Evolutionary conservation across 2,797 vertebrate genomes (phyloP).

Genomic region (Neopelma chrysocephalum): DNA sequence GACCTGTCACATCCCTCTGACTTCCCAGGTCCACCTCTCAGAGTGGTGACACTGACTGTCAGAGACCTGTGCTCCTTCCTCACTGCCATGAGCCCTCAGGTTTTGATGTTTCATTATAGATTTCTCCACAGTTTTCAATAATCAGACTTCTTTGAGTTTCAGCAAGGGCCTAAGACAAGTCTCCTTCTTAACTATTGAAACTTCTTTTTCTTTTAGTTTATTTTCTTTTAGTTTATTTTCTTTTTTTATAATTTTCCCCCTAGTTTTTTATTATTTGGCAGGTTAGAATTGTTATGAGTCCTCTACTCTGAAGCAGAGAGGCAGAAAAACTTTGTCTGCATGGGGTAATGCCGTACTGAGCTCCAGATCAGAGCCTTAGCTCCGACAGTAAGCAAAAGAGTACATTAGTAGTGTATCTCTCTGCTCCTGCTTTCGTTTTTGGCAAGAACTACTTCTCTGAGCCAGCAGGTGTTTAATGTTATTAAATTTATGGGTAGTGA

Average conservation of each 20-base stretch:
- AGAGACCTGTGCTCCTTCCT: not conserved
- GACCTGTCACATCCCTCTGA: not conserved
- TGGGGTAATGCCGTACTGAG: slow-evolving; percentile 42
- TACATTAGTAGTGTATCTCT: slow-evolving; percentile 63
- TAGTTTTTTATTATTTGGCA: not conserved
- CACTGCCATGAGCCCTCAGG: not conserved
- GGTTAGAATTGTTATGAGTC: not conserved
- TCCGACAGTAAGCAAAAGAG: slow-evolving; percentile 48
- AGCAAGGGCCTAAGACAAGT: not conserved
- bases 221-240: not conserved
- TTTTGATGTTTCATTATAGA: not conserved
- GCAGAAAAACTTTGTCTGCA: slow-evolving; percentile 39
- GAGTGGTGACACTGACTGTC: not conserved
- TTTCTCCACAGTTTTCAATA: not conserved
- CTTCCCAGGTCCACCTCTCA: not conserved
- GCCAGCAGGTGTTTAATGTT: slow-evolving; percentile 81
- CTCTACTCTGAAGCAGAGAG: not conserved
- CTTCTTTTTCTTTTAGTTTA: not conserved
- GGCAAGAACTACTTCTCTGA: slow-evolving; percentile 71
- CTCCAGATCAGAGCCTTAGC: slow-evolving; percentile 47
- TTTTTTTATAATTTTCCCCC: no score
- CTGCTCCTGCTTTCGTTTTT: slow-evolving; percentile 74
- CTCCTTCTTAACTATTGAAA: not conserved
- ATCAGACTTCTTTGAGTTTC: not conserved
- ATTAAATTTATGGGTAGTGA: slow-evolving; percentile 80